Evolutionary conservation across 2,888 invertebrate genomes (phyloP).

Genomic region (Lasioglossum marginatum): DNA sequence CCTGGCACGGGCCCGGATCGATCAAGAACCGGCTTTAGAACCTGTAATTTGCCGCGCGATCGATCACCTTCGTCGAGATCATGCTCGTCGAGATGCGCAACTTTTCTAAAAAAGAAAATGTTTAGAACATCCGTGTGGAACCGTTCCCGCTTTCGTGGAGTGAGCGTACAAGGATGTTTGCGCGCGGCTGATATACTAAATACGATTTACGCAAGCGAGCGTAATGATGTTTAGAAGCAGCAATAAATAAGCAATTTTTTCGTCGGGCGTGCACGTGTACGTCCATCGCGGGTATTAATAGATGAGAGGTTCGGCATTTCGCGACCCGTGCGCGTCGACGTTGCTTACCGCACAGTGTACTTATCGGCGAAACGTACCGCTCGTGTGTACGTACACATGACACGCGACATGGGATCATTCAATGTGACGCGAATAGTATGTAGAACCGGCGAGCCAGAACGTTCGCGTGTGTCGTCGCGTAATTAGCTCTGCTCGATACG

Average conservation of each 20-base stretch:
- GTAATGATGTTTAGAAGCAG: slow-evolving; percentile 41
- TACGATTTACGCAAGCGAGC: slow-evolving; percentile 23
- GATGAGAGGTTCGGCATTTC: slow-evolving; percentile 37
- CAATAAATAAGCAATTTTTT: slow-evolving; percentile 46
- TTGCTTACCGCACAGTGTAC: slow-evolving; percentile 35
- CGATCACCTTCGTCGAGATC: neutral
- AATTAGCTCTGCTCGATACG: neutral
- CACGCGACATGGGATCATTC: slow-evolving; percentile 22
- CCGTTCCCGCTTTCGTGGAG: neutral
- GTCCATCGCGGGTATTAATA: slow-evolving; percentile 35
- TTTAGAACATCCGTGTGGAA: neutral
- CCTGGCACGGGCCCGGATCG: neutral
- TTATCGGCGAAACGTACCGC: slow-evolving; percentile 26
- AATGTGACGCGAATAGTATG: neutral
- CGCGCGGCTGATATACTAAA: slow-evolving; percentile 25
- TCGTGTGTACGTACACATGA: neutral
- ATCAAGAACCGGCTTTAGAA: neutral
- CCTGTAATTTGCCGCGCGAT: neutral
- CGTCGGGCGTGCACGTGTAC: neutral
- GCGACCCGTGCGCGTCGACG: slow-evolving; percentile 13
- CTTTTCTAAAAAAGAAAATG: neutral
- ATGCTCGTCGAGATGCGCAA: neutral
- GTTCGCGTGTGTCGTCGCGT: neutral
- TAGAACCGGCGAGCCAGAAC: neutral
- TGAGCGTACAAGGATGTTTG: slow-evolving; percentile 24